Evolutionary conservation across 2,888 invertebrate genomes (phyloP), one percentile per base, ranked within the genome.

Genomic region (Aelia acuminata): DNA sequence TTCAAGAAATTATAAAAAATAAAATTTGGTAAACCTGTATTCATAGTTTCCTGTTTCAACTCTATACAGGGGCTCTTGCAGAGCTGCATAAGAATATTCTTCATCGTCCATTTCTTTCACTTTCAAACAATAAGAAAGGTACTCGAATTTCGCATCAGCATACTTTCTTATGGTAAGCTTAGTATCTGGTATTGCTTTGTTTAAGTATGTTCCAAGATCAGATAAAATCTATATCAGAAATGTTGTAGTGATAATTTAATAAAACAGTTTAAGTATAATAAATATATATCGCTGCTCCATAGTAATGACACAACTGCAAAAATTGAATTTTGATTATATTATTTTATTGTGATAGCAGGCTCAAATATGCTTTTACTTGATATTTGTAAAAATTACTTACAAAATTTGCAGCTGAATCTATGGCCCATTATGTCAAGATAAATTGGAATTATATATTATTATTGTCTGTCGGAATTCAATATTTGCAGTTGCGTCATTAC

Each of bases 21-120:
- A 43, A 11, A 43, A 43, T 43, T n/a, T 43, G n/a, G 43, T n/a
- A 20, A 90, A 95, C 94, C 99, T 95, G 92, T 99, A 99, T 92
- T 99, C 99, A 93, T 99, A 99, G 92, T 99, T 99, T 84, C 99
- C 99, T 0, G 99, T 99, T 93, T 99, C 99, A 0, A 99, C 98
- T 75, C 99, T 94, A 92, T 99, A 99, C 57, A 99, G 93, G 0
- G 99, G 98, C 92, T 99, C 99, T 92, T 99, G 98, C 22, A 99
- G 92, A 0, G 97, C 96, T 11, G 96, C 96, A 91, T 97, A 99
- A 84, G 97, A 97, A 90, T 98, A 98, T 91, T 99, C 99, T 92
- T 99, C 99, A 92, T 99, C 99, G 91, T 99, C 99, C 97, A 99
- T 97, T 93, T 99, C 99, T 92, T 99, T 99, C 0, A 99, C 98